phyloP scores from a whole-genome alignment of 2,113 vertebrate species.

The Rhinoptilus africanus region DNA sequence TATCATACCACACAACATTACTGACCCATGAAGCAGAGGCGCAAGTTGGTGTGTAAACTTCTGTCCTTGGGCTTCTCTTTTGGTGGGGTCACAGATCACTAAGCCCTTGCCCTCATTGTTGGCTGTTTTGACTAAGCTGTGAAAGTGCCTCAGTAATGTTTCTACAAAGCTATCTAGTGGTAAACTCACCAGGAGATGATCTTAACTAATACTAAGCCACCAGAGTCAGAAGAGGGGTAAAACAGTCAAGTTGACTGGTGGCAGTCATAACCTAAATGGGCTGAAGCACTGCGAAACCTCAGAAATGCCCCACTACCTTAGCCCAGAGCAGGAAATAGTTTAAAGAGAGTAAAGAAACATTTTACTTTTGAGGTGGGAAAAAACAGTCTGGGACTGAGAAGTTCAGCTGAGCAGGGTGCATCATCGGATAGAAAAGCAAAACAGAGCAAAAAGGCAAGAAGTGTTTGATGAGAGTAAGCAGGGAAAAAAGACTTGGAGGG shows the following conservation, averaged over 20 bases:
- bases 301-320: neutral
- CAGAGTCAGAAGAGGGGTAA: neutral
- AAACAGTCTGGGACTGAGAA: neutral
- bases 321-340: neutral
- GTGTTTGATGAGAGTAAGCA: fast-evolving
- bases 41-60: neutral
- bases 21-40: neutral
- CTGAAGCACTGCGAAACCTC: neutral
- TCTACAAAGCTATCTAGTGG: neutral
- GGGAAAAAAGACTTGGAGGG: neutral
- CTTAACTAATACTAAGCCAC: neutral
- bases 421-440: neutral
- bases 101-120: neutral
- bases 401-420: neutral
- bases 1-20: neutral
- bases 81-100: neutral
- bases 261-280: neutral
- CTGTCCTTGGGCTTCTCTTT: neutral
- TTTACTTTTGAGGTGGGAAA: neutral
- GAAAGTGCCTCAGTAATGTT: neutral
- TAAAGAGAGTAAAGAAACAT: neutral
- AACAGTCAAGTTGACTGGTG: neutral
- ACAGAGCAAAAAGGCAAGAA: neutral
- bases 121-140: neutral
- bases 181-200: neutral